Conservation (phyloP, 2,113 vertebrate species). For the Mesitornis unicolor region DNA sequence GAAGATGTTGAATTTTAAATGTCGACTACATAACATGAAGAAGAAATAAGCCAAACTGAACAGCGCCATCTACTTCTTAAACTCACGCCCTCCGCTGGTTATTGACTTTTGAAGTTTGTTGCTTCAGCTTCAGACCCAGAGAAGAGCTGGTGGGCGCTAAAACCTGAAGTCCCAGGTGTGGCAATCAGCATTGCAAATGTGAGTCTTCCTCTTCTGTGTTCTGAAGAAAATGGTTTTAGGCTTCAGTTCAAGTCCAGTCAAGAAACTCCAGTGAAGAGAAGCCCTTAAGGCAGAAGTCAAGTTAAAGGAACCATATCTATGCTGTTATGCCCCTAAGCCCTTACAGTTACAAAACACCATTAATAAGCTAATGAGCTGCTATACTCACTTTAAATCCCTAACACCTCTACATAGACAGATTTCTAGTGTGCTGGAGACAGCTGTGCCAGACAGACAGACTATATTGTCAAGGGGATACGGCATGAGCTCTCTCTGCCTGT, state of each 20-base stretch:
- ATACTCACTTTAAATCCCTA: not conserved
- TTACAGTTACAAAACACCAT: not conserved
- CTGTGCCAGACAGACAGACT: not conserved
- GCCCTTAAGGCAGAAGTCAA: not conserved
- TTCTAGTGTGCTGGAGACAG: not conserved
- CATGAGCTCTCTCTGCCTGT: not conserved
- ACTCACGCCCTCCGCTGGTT: fast-evolving
- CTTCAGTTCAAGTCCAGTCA: not conserved
- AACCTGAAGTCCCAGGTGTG: not conserved
- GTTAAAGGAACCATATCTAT: not conserved
- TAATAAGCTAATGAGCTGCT: not conserved
- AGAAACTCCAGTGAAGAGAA: not conserved
- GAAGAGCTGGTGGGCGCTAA: not conserved
- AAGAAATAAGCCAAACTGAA: not conserved
- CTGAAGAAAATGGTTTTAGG: not conserved
- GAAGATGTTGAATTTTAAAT: not conserved
- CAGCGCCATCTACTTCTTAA: not conserved
- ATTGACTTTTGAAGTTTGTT: not conserved
- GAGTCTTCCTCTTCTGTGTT: not conserved
- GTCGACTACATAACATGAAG: not conserved
- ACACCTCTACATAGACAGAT: fast-evolving
- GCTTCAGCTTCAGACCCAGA: not conserved
- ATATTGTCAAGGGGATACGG: not conserved
- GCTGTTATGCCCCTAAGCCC: not conserved
- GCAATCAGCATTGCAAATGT: not conserved